These are phyloP conservation scores for Sabellastarte sp. DNA, from an alignment of 2,888 invertebrate genomes.

Conservation along the genomic window DNA sequence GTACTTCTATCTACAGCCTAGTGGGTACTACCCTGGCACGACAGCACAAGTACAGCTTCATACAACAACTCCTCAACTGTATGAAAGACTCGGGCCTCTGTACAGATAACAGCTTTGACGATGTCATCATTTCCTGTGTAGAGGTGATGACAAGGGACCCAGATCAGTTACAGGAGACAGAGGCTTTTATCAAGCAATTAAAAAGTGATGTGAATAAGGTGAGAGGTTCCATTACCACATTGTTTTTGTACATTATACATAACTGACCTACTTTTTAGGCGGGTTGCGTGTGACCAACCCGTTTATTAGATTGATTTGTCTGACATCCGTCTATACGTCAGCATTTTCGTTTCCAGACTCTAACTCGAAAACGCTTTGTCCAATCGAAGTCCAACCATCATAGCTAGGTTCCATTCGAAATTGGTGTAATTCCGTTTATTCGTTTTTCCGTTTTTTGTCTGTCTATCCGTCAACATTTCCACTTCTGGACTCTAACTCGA, in stretches of 20 bases:
- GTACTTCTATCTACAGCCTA: conserved; percentile 43
- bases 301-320: too few relatives aligned
- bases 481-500: too few relatives aligned
- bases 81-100: conserved; percentile 39
- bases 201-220: conserved; percentile 65
- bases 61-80: conserved; percentile 43
- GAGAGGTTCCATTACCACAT: conserved; percentile 54
- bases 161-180: conserved; percentile 32
- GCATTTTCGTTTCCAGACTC: too few relatives aligned
- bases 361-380: too few relatives aligned
- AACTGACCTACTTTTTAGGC: too few relatives aligned
- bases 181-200: conserved; percentile 20
- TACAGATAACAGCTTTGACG: conserved; percentile 48
- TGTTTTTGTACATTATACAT: background rate
- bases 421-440: too few relatives aligned
- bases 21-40: conserved; percentile 47
- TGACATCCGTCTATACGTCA: too few relatives aligned
- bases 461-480: too few relatives aligned
- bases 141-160: conserved; percentile 46
- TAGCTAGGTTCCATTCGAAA: too few relatives aligned
- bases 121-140: conserved; percentile 52
- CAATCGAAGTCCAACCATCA: too few relatives aligned
- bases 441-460: too few relatives aligned
- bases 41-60: conserved; percentile 34
- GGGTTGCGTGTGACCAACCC: too few relatives aligned